Evolutionary conservation across 2,113 vertebrate species (phyloP).

Genomic region (Rhynchopsitta pachyrhyncha): DNA sequence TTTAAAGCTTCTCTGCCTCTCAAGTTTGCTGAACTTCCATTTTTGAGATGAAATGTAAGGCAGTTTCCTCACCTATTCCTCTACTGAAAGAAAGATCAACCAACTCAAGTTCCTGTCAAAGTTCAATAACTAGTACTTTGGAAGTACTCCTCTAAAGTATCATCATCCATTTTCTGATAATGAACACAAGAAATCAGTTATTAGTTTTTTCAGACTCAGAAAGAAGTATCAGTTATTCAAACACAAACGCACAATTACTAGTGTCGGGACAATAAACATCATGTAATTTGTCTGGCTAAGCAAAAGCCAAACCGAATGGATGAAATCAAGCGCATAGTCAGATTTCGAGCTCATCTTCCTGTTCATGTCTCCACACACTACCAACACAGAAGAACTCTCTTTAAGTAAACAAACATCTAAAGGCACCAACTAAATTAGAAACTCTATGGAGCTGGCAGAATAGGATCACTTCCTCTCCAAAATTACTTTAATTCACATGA

Average conservation of each 20-base stretch:
- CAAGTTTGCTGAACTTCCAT: background rate
- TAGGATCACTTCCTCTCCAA: background rate
- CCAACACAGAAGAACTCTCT: background rate
- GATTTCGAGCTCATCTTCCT: background rate
- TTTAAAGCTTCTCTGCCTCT: background rate
- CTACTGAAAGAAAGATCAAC: background rate
- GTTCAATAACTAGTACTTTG: background rate
- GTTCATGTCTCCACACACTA: background rate
- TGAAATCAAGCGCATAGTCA: background rate
- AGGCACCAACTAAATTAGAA: background rate
- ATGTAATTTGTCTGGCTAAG: background rate
- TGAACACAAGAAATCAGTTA: background rate
- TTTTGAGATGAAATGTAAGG: background rate
- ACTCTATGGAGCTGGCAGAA: background rate
- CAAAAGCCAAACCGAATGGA: background rate
- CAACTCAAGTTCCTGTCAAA: accelerated
- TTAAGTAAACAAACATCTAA: background rate
- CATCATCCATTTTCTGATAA: background rate
- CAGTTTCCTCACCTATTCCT: background rate
- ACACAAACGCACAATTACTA: background rate
- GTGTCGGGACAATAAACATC: background rate
- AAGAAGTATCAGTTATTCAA: background rate
- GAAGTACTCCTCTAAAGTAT: background rate
- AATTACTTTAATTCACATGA: background rate
- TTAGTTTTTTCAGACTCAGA: background rate